Percentiles rank a stretch among this genome's conserved stretches.
Conservation (phyloP, 2,797 vertebrate genomes). For the Sylvilagus floridanus region DNA sequence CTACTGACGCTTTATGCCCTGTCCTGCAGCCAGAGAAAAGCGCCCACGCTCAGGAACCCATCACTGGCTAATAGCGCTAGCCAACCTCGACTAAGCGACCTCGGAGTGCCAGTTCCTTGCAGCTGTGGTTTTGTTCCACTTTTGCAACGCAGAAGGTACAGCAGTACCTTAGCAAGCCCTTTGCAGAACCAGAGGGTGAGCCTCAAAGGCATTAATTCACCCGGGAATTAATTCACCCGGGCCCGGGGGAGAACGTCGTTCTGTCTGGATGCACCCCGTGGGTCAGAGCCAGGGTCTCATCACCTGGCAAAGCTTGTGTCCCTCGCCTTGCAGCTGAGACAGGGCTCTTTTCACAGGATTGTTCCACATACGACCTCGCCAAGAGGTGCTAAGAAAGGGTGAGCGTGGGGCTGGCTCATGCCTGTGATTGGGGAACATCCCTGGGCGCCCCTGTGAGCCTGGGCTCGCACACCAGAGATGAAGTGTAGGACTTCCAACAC, state of each 20-base stretch:
- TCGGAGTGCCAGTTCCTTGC: fast-evolving
- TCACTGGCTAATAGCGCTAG: too few species aligned
- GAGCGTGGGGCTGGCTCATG: not conserved
- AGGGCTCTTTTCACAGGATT: not conserved
- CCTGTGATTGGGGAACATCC: not conserved
- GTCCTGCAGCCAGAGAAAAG: not conserved
- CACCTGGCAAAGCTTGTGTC: not conserved
- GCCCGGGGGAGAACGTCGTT: not conserved
- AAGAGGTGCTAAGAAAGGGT: not conserved
- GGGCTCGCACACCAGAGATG: not conserved
- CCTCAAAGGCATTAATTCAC: too few species aligned
- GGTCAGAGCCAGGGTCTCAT: not conserved
- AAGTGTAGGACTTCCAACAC: not conserved
- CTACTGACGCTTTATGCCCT: too few species aligned
- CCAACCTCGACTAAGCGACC: not conserved
- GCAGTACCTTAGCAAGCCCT: not conserved
- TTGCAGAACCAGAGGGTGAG: not conserved
- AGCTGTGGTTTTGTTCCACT: not conserved
- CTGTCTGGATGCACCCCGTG: not conserved
- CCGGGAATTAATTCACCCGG: too few species aligned
- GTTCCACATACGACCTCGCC: not conserved
- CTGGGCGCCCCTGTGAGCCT: not conserved
- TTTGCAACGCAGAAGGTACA: too few species aligned
- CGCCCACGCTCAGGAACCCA: too few species aligned
- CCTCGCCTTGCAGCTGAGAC: not conserved